Conservation (phyloP, 2,113 vertebrate species). For the Sapayoa aenigma region DNA sequence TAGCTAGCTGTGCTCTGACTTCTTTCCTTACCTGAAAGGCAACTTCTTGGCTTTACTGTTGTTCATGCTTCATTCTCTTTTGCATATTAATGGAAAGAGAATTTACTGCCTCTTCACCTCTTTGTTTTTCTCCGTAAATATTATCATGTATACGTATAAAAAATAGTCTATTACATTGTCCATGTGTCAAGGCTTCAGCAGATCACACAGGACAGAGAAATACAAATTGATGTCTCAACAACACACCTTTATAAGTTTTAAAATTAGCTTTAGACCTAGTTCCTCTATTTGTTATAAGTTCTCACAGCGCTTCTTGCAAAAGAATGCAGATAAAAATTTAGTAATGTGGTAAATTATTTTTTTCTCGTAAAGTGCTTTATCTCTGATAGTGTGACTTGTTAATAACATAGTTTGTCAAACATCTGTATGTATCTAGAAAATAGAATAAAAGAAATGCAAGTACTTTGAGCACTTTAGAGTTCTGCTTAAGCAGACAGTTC, state of each 20-base stretch:
- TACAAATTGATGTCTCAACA: background rate
- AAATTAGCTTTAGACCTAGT: background rate
- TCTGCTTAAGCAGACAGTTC: background rate
- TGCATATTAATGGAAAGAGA: background rate
- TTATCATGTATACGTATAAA: background rate
- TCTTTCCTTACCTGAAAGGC: background rate
- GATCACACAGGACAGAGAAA: background rate
- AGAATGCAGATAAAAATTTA: background rate
- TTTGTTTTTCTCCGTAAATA: background rate
- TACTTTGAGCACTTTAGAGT: background rate
- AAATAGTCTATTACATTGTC: background rate
- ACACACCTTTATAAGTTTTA: background rate
- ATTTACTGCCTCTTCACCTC: background rate
- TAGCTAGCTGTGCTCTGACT: background rate
- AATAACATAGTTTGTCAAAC: background rate
- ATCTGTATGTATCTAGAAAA: background rate
- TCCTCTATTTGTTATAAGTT: background rate
- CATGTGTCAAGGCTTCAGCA: background rate
- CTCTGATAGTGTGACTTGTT: background rate
- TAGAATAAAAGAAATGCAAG: background rate
- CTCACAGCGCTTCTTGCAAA: background rate
- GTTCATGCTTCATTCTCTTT: background rate
- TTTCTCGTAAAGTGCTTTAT: background rate
- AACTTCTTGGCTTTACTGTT: background rate
- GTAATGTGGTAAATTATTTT: background rate